A percentile compares a stretch with the other conserved stretches of the same genome.
Evolutionary conservation across 2,797 vertebrate genomes (phyloP).

Genomic region (Cygnus olor): DNA sequence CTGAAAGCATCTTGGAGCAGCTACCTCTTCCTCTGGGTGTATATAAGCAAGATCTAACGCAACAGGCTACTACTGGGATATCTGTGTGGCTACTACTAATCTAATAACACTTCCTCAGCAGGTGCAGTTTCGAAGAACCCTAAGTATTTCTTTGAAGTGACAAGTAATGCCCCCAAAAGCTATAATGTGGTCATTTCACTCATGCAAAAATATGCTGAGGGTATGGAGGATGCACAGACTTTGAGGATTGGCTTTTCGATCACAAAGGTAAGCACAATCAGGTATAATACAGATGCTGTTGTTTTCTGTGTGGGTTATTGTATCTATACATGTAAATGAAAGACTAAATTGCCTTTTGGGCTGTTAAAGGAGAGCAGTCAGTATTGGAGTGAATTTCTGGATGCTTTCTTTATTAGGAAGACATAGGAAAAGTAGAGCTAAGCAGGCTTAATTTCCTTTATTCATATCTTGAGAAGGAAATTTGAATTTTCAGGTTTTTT

Average conservation of each 20-base stretch:
- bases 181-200: slow-evolving; percentile 73
- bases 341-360: not conserved
- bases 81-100: not conserved
- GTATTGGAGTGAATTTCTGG: not conserved
- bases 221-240: not conserved
- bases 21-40: not conserved
- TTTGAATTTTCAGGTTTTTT: not conserved
- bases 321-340: not conserved
- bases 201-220: slow-evolving; percentile 39
- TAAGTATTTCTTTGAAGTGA: slow-evolving; percentile 68
- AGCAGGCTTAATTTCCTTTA: not conserved
- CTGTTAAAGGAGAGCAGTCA: not conserved
- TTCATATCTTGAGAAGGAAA: not conserved
- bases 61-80: not conserved
- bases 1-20: not conserved
- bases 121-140: slow-evolving; percentile 22
- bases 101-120: slow-evolving; percentile 24
- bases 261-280: slow-evolving; percentile 62
- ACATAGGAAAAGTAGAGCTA: not conserved
- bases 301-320: not conserved
- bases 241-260: slow-evolving; percentile 63
- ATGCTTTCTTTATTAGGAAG: not conserved
- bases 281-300: not conserved
- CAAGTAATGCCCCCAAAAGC: not conserved
- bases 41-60: not conserved